phyloP scores from a whole-genome alignment of 37 sponge, comb jelly and placozoan species.

The Beroe ovata region DNA sequence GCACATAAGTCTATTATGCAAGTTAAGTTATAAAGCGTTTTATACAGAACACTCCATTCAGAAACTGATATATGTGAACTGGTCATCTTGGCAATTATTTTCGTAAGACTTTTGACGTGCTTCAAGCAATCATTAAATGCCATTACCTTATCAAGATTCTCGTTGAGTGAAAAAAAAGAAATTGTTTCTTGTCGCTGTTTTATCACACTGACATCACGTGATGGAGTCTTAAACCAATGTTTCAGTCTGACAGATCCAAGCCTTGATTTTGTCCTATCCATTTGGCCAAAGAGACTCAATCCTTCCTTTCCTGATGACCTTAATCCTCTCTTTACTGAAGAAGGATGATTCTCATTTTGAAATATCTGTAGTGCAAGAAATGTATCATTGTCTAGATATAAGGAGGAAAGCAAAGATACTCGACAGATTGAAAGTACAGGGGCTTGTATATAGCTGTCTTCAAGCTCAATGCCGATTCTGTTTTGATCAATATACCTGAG shows the following conservation, averaged over 20 bases:
- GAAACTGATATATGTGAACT: slow-evolving; percentile 74
- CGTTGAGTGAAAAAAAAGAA: slow-evolving; percentile 71
- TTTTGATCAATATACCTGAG: slow-evolving; percentile 90
- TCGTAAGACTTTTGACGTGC: slow-evolving; percentile 79
- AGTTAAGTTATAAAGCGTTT: slow-evolving; percentile 83
- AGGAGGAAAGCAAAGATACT: slow-evolving; percentile 70
- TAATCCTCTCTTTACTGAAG: slow-evolving; percentile 79
- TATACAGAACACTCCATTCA: slow-evolving; percentile 90
- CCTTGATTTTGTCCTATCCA: slow-evolving; percentile 82
- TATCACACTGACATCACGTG: slow-evolving; percentile 72
- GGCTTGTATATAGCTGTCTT: slow-evolving; percentile 73
- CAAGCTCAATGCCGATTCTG: slow-evolving; percentile 84
- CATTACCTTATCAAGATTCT: slow-evolving; percentile 73
- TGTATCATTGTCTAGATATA: slow-evolving; percentile 16
- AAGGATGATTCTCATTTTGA: slow-evolving; percentile 89
- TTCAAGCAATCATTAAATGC: slow-evolving; percentile 80
- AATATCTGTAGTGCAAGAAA: slow-evolving; percentile 90
- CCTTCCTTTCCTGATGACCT: slow-evolving; percentile 82
- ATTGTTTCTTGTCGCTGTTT: slow-evolving; percentile 80
- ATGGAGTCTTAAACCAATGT: slow-evolving; percentile 91
- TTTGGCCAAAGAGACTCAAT: slow-evolving; percentile 87
- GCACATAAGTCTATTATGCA: slow-evolving; percentile 81
- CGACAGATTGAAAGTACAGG: slow-evolving; percentile 79
- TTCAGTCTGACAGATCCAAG: slow-evolving; percentile 78
- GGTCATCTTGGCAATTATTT: slow-evolving; percentile 80